Conservation (phyloP, 1,140 invertebrate species). For the Oppia nitens region DNA sequence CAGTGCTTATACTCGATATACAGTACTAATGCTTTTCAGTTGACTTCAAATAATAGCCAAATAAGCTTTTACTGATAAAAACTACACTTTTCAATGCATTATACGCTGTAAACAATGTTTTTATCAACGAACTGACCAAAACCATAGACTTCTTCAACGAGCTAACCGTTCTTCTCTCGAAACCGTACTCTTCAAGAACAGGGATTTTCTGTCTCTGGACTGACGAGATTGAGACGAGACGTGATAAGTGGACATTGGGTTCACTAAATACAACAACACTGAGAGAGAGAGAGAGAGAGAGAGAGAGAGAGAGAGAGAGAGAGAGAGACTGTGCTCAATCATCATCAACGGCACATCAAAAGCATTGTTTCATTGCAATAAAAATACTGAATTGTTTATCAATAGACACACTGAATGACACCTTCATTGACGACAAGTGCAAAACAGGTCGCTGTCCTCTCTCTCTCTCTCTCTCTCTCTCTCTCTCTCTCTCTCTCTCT, state of each 20-base stretch:
- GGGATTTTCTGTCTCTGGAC: background rate
- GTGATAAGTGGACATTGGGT: background rate
- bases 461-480: no score
- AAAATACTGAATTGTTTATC: background rate
- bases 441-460: no score
- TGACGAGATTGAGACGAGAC: background rate
- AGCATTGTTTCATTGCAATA: background rate
- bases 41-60: no score
- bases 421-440: background rate
- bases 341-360: background rate
- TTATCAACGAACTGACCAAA: no score
- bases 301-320: background rate
- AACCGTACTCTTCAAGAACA: background rate
- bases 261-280: background rate
- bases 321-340: background rate
- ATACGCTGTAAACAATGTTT: no score
- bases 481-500: no score
- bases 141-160: no score
- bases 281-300: background rate
- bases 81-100: no score
- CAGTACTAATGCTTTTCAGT: no score
- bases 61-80: no score
- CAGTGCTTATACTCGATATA: no score
- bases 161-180: no score
- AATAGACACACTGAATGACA: background rate